Evolutionary conservation across 1,140 invertebrate genomes (phyloP).

Genomic region (Zaprionus vittiger): DNA sequence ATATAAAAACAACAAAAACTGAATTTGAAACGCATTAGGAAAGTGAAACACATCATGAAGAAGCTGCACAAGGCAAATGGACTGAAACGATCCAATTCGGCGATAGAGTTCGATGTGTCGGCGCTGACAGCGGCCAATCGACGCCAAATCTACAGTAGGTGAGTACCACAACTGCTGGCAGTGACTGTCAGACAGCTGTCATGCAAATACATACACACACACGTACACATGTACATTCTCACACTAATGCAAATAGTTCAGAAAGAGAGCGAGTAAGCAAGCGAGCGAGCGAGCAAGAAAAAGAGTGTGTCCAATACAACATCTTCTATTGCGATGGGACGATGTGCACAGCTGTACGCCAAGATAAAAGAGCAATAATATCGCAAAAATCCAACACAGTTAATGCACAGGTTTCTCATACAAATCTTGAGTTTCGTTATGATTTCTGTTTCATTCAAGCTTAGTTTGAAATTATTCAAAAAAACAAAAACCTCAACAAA

Average conservation of each 20-base stretch:
- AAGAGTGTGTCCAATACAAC: slow-evolving; percentile 28
- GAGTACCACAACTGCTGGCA: slow-evolving; percentile 56
- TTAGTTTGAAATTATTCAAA: slow-evolving; percentile 27
- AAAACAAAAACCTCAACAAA: slow-evolving; percentile 7
- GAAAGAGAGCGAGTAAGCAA: slow-evolving; percentile 1
- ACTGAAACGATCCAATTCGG: slow-evolving; percentile 88
- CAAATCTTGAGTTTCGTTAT: slow-evolving; percentile 37
- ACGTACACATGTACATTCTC: background rate
- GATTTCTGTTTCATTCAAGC: slow-evolving; percentile 27
- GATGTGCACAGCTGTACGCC: slow-evolving; percentile 38
- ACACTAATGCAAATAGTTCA: slow-evolving; percentile 22
- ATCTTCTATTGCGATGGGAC: slow-evolving; percentile 33
- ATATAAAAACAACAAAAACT: slow-evolving; percentile 5
- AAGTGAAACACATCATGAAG: slow-evolving; percentile 83
- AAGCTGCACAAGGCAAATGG: slow-evolving; percentile 83
- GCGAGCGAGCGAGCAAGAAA: slow-evolving; percentile 10
- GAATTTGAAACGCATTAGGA: slow-evolving; percentile 54
- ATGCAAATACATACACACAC: slow-evolving; percentile 11
- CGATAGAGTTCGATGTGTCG: slow-evolving; percentile 89
- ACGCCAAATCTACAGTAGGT: slow-evolving; percentile 84
- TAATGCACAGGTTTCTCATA: slow-evolving; percentile 50
- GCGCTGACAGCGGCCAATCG: slow-evolving; percentile 88
- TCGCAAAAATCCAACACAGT: slow-evolving; percentile 22
- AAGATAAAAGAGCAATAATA: slow-evolving; percentile 17
- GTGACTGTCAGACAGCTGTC: slow-evolving; percentile 7